phyloP scores from a whole-genome alignment of 2,888 invertebrate species.

The Barypeithes pellucidus region DNA sequence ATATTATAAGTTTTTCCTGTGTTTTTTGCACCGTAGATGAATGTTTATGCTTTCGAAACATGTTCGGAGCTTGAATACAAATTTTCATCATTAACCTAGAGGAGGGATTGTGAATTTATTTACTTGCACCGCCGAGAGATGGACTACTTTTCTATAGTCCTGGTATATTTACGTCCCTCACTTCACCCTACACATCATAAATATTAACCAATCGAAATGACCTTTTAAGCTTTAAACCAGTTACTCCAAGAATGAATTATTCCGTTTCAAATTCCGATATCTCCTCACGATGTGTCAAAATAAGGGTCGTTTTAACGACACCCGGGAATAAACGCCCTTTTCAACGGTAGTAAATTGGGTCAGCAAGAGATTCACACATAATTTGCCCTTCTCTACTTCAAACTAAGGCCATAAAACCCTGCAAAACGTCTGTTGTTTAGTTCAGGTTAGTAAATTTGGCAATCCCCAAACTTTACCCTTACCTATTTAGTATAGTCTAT shows the following conservation, averaged over 20 bases:
- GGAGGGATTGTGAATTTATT: too few relatives aligned
- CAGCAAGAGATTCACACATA: conserved; percentile 1
- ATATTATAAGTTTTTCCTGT: too few relatives aligned
- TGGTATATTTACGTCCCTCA: too few relatives aligned
- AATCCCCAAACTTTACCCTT: not conserved
- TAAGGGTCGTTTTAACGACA: not conserved
- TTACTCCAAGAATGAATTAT: not conserved
- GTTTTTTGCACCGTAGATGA: too few relatives aligned
- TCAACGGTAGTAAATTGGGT: conserved; percentile 6
- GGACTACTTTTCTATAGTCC: too few relatives aligned
- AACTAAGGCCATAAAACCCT: not conserved
- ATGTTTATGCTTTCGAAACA: too few relatives aligned
- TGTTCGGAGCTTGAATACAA: too few relatives aligned
- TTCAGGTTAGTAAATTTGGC: conserved; percentile 3
- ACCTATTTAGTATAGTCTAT: not conserved
- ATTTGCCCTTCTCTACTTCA: conserved; percentile 3
- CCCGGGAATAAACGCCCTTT: not conserved
- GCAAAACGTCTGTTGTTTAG: conserved; percentile 2
- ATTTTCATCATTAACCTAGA: too few relatives aligned
- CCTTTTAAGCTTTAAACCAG: too few relatives aligned
- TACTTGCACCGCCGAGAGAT: too few relatives aligned
- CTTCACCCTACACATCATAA: too few relatives aligned
- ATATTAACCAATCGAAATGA: too few relatives aligned
- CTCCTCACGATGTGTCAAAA: not conserved
- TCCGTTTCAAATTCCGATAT: not conserved